Evolutionary conservation across 2,797 vertebrate genomes (phyloP).

Genomic region (Platyrinchus mystaceus): DNA sequence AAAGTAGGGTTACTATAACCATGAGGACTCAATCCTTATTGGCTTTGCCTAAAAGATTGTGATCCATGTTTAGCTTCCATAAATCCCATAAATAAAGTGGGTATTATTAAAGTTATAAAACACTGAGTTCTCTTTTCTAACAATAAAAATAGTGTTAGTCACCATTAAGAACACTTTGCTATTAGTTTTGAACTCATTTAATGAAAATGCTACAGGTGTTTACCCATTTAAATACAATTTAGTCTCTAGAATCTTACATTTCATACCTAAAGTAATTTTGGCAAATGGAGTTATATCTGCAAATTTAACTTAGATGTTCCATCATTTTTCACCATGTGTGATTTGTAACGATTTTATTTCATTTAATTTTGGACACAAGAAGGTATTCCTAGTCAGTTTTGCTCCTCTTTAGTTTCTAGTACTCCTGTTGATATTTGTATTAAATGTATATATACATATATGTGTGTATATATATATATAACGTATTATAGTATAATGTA

Average conservation of each 20-base stretch:
- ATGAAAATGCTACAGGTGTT: neutral
- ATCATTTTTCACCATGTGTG: neutral
- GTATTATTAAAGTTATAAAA: neutral
- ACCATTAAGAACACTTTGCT: neutral
- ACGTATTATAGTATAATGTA: no score
- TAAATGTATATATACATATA: neutral
- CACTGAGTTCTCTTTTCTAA: neutral
- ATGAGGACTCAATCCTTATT: neutral
- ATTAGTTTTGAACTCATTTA: neutral
- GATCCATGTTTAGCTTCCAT: constrained; percentile 1
- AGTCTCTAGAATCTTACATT: neutral
- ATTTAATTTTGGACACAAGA: neutral
- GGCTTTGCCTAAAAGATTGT: neutral
- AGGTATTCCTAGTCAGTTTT: neutral
- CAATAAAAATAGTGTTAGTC: neutral
- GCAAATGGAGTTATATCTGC: neutral
- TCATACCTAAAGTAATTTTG: neutral
- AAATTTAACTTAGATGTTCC: neutral
- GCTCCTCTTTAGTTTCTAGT: neutral
- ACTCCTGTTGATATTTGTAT: neutral
- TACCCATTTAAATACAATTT: neutral
- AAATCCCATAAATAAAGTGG: neutral
- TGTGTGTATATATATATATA: no score
- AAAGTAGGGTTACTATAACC: neutral
- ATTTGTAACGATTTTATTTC: neutral